Percentiles rank a stretch among this genome's conserved stretches.
These are phyloP conservation scores for Lycaena phlaeas DNA, from an alignment of 2,888 invertebrate genomes.

Conservation along the genomic window DNA sequence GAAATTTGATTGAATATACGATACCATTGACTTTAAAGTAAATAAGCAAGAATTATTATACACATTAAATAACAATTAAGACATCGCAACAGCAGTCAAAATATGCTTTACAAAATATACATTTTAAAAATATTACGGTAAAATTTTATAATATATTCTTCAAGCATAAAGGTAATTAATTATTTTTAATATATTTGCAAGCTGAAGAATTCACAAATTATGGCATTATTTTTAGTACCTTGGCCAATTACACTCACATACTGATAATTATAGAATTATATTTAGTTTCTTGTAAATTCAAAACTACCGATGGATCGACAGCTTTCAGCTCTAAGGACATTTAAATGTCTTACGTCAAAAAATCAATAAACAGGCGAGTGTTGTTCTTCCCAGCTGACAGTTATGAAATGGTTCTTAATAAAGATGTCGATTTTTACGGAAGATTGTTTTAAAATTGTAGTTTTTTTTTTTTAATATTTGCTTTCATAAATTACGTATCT, in stretches of 20 bases:
- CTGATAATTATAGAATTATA: slow-evolving; percentile 5
- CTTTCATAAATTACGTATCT: too few relatives aligned
- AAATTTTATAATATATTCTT: too few relatives aligned
- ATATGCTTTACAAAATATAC: not conserved
- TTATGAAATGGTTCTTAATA: not conserved
- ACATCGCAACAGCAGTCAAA: not conserved
- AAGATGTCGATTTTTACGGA: not conserved
- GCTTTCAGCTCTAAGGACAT: slow-evolving; percentile 17
- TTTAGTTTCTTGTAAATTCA: not conserved
- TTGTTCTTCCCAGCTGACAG: not conserved
- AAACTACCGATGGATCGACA: slow-evolving; percentile 3
- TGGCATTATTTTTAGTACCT: not conserved
- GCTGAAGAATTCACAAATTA: not conserved
- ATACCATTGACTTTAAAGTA: too few relatives aligned
- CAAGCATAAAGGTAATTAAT: not conserved
- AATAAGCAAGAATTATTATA: too few relatives aligned
- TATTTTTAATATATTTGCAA: not conserved
- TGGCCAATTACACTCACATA: slow-evolving; percentile 2
- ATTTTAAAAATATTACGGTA: not conserved
- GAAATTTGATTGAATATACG: too few relatives aligned
- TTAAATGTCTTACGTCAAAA: slow-evolving; percentile 35
- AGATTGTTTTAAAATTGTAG: too few relatives aligned
- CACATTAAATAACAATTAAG: not conserved
- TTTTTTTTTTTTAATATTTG: too few relatives aligned
- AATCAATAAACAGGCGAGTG: slow-evolving; percentile 37